A percentile compares a stretch with the other conserved stretches of the same genome.
These are phyloP conservation scores for Hemistola chrysoprasaria DNA, from an alignment of 2,888 invertebrate genomes.

Conservation along the genomic window DNA sequence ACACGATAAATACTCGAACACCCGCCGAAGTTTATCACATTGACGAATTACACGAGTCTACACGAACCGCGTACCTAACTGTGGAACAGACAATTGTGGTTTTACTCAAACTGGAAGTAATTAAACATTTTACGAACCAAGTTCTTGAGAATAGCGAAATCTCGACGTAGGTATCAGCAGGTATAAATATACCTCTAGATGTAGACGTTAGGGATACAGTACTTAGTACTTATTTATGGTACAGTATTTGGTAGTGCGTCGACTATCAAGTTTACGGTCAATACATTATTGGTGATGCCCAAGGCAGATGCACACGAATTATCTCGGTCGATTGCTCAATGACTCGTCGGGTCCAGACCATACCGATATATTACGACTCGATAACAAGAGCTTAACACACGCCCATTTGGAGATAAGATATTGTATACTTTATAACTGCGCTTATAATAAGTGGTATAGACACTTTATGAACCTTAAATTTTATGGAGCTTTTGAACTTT, in stretches of 20 bases:
- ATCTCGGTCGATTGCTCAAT: slow-evolving; percentile 19
- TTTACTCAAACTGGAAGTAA: too few relatives aligned
- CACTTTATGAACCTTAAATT: slow-evolving; percentile 2
- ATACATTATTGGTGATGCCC: slow-evolving; percentile 9
- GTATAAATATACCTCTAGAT: too few relatives aligned
- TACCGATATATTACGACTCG: slow-evolving; percentile 4
- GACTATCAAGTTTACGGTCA: slow-evolving; percentile 7
- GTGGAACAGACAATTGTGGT: neutral
- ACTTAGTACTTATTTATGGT: too few relatives aligned
- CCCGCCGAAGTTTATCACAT: slow-evolving; percentile 9
- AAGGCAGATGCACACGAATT: slow-evolving; percentile 19
- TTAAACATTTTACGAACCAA: too few relatives aligned
- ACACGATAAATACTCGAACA: slow-evolving; percentile 31
- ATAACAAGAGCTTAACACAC: slow-evolving; percentile 7
- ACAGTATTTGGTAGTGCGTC: too few relatives aligned
- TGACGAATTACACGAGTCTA: slow-evolving; percentile 11
- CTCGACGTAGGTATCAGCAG: too few relatives aligned
- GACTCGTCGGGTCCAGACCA: neutral
- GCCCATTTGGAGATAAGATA: slow-evolving; percentile 33
- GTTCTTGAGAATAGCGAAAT: too few relatives aligned
- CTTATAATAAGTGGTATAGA: neutral
- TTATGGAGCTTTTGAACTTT: neutral
- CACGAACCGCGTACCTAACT: neutral
- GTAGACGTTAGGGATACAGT: too few relatives aligned
- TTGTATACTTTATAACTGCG: slow-evolving; percentile 18